phyloP scores from a whole-genome alignment of 2,113 vertebrate genomes.

The Zosterops pallidus region DNA sequence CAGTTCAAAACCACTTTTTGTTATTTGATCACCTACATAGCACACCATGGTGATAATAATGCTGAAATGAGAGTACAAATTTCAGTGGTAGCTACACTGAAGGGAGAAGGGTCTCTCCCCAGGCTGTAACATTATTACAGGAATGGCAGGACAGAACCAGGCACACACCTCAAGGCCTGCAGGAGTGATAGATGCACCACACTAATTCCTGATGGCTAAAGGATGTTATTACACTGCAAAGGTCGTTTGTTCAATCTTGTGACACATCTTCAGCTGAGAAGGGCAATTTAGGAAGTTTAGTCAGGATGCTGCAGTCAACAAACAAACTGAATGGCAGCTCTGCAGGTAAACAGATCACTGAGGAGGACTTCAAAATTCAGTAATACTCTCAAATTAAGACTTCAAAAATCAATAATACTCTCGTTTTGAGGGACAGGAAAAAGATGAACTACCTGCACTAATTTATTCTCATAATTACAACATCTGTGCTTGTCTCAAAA shows the following conservation, averaged over 20 bases:
- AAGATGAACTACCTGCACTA: not conserved
- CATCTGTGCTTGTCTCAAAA: not conserved
- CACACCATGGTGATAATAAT: not conserved
- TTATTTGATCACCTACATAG: not conserved
- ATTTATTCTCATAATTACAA: not conserved
- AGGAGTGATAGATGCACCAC: slow-evolving; percentile 22
- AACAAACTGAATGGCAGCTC: not conserved
- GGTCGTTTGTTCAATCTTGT: slow-evolving; percentile 34
- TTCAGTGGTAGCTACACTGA: not conserved
- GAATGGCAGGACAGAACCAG: not conserved
- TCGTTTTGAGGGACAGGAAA: not conserved
- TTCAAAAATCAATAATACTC: not conserved
- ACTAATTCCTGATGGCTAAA: slow-evolving; percentile 39
- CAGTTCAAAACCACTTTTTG: not conserved
- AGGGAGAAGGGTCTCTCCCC: not conserved
- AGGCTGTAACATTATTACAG: slow-evolving; percentile 37
- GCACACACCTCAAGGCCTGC: not conserved
- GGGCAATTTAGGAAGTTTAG: slow-evolving; percentile 33
- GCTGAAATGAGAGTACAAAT: not conserved
- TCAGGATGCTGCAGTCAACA: not conserved
- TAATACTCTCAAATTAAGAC: not conserved
- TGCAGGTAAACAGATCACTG: not conserved
- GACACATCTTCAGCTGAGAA: slow-evolving; percentile 14
- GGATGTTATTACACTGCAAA: slow-evolving; percentile 41
- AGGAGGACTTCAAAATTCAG: not conserved